Evolutionary conservation across 2,888 invertebrate genomes (phyloP), one percentile per base, ranked within the genome.

Genomic region (Tupiocoris notatus): DNA sequence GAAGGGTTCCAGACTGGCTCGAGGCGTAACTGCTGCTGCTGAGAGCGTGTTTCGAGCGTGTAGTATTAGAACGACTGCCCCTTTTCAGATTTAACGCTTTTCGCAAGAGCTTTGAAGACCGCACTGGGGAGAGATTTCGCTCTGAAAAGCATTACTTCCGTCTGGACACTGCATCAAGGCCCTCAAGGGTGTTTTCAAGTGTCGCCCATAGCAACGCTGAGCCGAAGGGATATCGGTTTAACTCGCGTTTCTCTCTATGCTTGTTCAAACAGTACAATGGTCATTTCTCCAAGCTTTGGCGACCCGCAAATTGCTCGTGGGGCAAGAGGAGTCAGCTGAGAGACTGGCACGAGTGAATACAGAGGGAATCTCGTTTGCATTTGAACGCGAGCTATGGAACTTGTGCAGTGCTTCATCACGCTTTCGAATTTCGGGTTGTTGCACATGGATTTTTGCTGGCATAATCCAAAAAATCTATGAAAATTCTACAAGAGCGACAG

Each of bases 81-180:
- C 67, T 67, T 39, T 39, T 16, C 67, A 67, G 67, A 67, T 67
- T 67, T 67, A 67, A 56, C 67, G n/a, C 67, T 56, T 56, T 67
- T 57, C 67, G 20, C 56, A 7, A 39, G 67, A 67, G 67, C 67
- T 67, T 67, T 67, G 67, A 67, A 67, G 67, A 67, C 67, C 67
- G 22, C 67, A 67, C 2, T 57, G 67, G 57, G 67, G 67, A 56
- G 39, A 17, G 39, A 65, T 39, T 39, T 39, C 65, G 65, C 65
- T 39, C 18, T 2, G 39, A 65, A 65, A 65, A 65, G 39, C 65
- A 17, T 65, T 39, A 39, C 65, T 39, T 39, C 65, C 65, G 39
- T 39, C 39, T 65, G 39, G 65, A 0, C 65, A 16, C 3, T 3
- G 65, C 64, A n/a, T 39, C 39, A 24, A 39, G 39, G 65, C 65